Evolutionary conservation across 2,797 vertebrate genomes (phyloP), one percentile per base, ranked within the genome.

Genomic region (Rhyacichthys aspro): DNA sequence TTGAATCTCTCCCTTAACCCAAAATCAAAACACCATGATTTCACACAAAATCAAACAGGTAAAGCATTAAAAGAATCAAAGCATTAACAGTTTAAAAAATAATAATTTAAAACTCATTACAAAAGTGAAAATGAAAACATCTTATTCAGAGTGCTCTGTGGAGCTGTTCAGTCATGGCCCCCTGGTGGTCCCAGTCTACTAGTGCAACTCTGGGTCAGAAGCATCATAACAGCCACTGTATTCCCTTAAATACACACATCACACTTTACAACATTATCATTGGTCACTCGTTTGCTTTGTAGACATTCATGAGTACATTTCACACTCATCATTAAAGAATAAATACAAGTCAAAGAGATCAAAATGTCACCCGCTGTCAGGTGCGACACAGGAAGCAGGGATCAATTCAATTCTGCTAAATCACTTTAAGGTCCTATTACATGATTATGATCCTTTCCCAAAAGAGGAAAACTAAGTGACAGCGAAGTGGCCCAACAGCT

Each of bases 261-360:
- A 74, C 23, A 79, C 64, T 59, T 71, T 50, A 70, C 55, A 67
- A 48, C 50, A 67, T 70, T 70, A 65, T 59, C 76, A 68, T 58
- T 38, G 70, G 65, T 81, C 69, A 49, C 66, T 78, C 46, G 6
- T 38, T 73, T 79, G 59, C 67, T 67, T 72, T 67, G 57, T 44
- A 82, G 59, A 84, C 81, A 79, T 71, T 84, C 72, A 55, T 65
- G 49, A 78, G 60, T 81, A 82, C 69, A 82, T 71, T 74, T 76
- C 71, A 84, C 78, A 81, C 83, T 83, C 83, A 81, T 87, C 82
- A 81, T 86, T 66, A 79, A 79, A 88, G 78, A 87, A 86, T 70
- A 76, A 77, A 79, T 68, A 83, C 36, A 52, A 16, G 46, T 58
- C 37, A 45, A 28, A 72, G 44, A 46, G 44, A 57, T 10, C 17